Evolutionary conservation across 2,113 vertebrate species (phyloP), one percentile per base, ranked within the genome.

Genomic region (Hucho hucho): DNA sequence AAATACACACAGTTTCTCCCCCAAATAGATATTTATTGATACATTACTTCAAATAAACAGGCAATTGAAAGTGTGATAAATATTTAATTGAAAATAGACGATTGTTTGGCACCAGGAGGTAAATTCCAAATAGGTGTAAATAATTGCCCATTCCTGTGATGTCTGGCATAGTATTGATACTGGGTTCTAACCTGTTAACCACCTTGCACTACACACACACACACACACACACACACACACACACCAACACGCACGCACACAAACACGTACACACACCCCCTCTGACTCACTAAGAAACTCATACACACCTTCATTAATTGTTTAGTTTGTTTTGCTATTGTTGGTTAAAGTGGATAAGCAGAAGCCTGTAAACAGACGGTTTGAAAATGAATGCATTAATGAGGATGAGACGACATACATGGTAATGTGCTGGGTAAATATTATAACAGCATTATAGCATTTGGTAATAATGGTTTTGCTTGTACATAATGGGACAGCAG

Each of bases 51-150:
- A 43, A 66, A 80, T 69, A 59, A 81, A 84, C 83, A 76, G 58
- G 72, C 66, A 82, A 75, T 78, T 53, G 58, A 76, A 86, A 78
- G 75, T 73, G 75, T 76, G 76, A 85, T 83, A 86, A 88, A 88
- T 88, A 86, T 85, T 81, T 83, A 70, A 83, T 75, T 64, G 63
- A 72, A 77, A 37, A 43, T 43, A 2, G 9, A 11, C 37, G 2
- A 69, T 56, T 69, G 70, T 84, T 79, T 81, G 83, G 78, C 75
- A 79, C 59, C 28, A 12, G 25, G 32, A 53, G 53, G 28, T 73
- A 63, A 59, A 69, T 73, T 80, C 63, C 49, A 69, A 43, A 81
- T 78, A 75, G 76, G 79, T 81, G 82, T 49, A 75, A 80, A 53
- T 14, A 75, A 53, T 69, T 66, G 61, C 14, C 61, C 13, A 25